phyloP scores from a whole-genome alignment of 2,888 invertebrate genomes.

The Cephus rjabovi region DNA sequence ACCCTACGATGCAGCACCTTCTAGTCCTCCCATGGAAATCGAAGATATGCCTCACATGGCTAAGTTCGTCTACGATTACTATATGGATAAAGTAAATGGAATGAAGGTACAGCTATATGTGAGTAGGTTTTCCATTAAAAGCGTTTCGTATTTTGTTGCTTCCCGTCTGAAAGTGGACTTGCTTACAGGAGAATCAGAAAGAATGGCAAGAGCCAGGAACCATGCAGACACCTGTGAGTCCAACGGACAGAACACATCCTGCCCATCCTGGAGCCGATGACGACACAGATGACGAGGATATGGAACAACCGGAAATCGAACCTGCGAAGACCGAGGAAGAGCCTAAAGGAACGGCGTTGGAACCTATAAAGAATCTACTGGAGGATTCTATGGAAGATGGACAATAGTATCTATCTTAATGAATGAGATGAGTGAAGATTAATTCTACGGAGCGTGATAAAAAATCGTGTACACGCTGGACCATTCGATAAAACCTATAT shows the following conservation, averaged over 20 bases:
- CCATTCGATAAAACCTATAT: neutral
- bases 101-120: slow-evolving; percentile 70
- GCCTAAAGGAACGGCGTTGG: slow-evolving; percentile 26
- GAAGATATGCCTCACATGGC: slow-evolving; percentile 96
- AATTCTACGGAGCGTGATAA: neutral
- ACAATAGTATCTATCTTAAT: neutral
- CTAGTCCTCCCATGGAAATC: slow-evolving; percentile 72
- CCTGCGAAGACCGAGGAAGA: neutral
- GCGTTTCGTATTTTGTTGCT: neutral
- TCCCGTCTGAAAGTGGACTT: neutral
- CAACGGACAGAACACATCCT: slow-evolving; percentile 71
- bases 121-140: slow-evolving; percentile 21
- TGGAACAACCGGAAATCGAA: slow-evolving; percentile 38
- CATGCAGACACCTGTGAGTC: slow-evolving; percentile 68
- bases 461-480: neutral
- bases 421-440: neutral
- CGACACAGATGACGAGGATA: slow-evolving; percentile 74
- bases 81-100: slow-evolving; percentile 79
- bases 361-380: slow-evolving; percentile 52
- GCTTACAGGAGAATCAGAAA: slow-evolving; percentile 66
- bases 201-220: slow-evolving; percentile 75
- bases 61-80: slow-evolving; percentile 93
- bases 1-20: slow-evolving; percentile 64
- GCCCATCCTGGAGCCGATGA: slow-evolving; percentile 77
- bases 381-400: slow-evolving; percentile 50